These are phyloP conservation scores for Linnaemya tessellans DNA, from an alignment of 2,888 invertebrate genomes.

Conservation along the genomic window DNA sequence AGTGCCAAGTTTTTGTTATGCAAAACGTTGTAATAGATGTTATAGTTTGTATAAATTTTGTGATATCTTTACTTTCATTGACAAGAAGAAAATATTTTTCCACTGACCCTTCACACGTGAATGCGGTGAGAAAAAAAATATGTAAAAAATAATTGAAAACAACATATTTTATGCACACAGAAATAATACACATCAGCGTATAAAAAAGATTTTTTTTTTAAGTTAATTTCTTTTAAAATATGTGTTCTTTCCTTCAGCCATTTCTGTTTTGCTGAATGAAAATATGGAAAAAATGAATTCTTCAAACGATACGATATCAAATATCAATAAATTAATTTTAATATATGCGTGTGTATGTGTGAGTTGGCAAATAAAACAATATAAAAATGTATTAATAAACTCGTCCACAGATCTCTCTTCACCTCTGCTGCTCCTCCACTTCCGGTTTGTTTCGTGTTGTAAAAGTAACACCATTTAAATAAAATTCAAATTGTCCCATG, in stretches of 20 bases:
- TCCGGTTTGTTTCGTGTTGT: too few species aligned
- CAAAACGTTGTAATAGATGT: too few species aligned
- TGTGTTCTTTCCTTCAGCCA: neutral
- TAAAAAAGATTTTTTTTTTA: neutral
- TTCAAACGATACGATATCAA: slow-evolving; percentile 17
- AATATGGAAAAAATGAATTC: neutral
- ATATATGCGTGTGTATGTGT: neutral
- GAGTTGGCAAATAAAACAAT: neutral
- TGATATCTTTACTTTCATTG: too few species aligned
- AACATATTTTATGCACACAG: neutral
- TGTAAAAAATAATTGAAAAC: neutral
- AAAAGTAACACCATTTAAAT: slow-evolving; percentile 17
- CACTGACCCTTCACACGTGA: too few species aligned
- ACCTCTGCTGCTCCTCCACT: neutral
- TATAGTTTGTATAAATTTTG: too few species aligned
- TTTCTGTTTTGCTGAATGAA: neutral
- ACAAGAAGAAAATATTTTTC: too few species aligned
- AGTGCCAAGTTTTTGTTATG: too few species aligned
- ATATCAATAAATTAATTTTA: slow-evolving; percentile 9
- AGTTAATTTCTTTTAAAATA: neutral
- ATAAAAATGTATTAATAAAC: neutral
- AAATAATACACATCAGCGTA: neutral
- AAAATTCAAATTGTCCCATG: slow-evolving; percentile 12
- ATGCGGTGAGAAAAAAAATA: neutral
- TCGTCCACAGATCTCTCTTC: neutral